A percentile compares a stretch with the other conserved stretches of the same genome.
phyloP scores from a whole-genome alignment of 2,888 invertebrate species.

The Chrysolina haemoptera region DNA sequence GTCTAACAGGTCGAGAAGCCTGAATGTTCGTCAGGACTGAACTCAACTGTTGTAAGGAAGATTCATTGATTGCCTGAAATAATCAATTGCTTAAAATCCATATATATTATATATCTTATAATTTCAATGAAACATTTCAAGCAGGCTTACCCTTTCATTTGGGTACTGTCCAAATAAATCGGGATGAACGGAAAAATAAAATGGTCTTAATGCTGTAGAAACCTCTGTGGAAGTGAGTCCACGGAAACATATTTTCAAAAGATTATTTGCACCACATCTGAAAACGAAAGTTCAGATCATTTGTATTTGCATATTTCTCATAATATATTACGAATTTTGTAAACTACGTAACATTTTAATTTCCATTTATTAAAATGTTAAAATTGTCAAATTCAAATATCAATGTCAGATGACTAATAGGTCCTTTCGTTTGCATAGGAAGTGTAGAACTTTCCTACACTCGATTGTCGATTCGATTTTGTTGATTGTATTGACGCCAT shows the following conservation, averaged over 20 bases:
- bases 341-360: slow-evolving; percentile 35
- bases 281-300: slow-evolving; percentile 1
- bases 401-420: no score
- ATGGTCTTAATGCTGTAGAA: slow-evolving; percentile 91
- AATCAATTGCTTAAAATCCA: slow-evolving; percentile 4
- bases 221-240: slow-evolving; percentile 89
- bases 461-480: no score
- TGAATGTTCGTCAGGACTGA: slow-evolving; percentile 87
- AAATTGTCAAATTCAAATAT: no score
- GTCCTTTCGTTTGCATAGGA: no score
- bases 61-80: slow-evolving; percentile 86
- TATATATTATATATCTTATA: no score
- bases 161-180: slow-evolving; percentile 95
- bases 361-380: no score
- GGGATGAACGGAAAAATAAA: slow-evolving; percentile 96
- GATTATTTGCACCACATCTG: slow-evolving; percentile 18
- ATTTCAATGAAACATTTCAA: slow-evolving; percentile 10
- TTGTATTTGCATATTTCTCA: background rate
- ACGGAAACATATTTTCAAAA: slow-evolving; percentile 68
- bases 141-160: slow-evolving; percentile 80
- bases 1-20: slow-evolving; percentile 74
- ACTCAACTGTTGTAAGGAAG: slow-evolving; percentile 90
- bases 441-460: no score
- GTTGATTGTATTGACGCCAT: no score
- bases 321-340: slow-evolving; percentile 17